phyloP scores from a whole-genome alignment of 2,113 vertebrate genomes.

The Apteryx mantelli region DNA sequence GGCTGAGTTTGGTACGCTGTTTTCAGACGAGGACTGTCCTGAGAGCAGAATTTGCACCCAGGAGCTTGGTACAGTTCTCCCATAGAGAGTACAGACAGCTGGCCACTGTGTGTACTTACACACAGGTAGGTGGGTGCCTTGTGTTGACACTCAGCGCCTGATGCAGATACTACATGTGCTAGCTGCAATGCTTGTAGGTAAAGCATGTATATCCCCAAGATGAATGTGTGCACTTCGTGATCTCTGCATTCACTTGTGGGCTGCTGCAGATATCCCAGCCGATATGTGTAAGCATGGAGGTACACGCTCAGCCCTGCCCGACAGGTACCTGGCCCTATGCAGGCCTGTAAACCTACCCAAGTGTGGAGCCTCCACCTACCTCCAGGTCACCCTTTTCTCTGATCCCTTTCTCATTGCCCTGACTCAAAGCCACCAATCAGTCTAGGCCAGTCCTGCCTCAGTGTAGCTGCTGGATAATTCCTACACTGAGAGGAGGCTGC shows the following conservation, averaged over 20 bases:
- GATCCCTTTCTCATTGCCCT: not conserved
- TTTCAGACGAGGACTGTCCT: not conserved
- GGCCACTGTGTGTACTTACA: not conserved
- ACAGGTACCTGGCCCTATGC: not conserved
- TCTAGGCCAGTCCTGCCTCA: not conserved
- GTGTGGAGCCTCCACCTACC: not conserved
- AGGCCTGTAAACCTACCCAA: not conserved
- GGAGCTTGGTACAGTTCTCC: not conserved
- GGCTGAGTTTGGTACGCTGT: not conserved
- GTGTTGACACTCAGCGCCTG: not conserved
- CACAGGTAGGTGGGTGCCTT: not conserved
- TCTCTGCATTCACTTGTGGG: not conserved
- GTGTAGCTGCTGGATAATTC: not conserved
- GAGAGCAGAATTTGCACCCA: not conserved
- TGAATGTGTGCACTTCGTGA: not conserved
- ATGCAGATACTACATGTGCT: not conserved
- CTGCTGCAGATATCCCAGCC: not conserved
- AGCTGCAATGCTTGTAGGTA: not conserved
- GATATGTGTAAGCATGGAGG: not conserved
- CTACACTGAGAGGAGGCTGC: not conserved
- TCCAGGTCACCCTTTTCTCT: not conserved
- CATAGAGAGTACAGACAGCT: accelerated
- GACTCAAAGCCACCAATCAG: not conserved
- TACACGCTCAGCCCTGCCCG: not conserved
- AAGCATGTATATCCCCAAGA: not conserved